Evolutionary conservation across 2,113 vertebrate genomes (phyloP).

Genomic region (Sminthopsis crassicaudata): DNA sequence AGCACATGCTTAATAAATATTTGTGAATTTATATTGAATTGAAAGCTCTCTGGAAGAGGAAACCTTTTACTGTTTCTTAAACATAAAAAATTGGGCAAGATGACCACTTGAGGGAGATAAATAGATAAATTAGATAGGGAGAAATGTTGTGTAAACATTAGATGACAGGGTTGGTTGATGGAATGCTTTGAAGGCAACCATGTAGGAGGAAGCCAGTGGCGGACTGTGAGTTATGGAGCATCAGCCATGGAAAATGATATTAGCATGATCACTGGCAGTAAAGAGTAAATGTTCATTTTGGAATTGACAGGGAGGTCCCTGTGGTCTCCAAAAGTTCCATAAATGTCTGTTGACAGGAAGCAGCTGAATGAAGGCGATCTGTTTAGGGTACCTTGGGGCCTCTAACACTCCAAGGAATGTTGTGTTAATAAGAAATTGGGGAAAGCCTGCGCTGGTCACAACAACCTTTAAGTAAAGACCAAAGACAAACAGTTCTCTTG

Average conservation of each 20-base stretch:
- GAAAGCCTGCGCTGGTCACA: conserved; percentile 72
- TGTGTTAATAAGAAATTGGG: conserved; percentile 76
- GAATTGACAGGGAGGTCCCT: conserved; percentile 62
- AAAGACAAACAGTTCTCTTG: background rate
- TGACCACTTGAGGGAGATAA: background rate
- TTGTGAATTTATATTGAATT: background rate
- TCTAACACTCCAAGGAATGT: conserved; percentile 75
- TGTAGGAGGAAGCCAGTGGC: no score
- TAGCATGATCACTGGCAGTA: conserved; percentile 21
- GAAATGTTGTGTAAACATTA: background rate
- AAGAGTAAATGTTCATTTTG: conserved; percentile 72
- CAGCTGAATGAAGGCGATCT: conserved; percentile 74
- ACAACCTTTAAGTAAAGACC: conserved; percentile 57
- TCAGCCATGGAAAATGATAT: background rate
- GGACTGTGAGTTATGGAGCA: background rate
- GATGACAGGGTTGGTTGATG: background rate
- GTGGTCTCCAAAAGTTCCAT: conserved; percentile 78
- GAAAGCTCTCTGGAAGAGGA: background rate
- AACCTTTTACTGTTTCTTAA: background rate
- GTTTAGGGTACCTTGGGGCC: conserved; percentile 72
- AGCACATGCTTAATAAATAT: background rate
- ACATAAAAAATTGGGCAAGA: background rate
- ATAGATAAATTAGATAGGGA: background rate
- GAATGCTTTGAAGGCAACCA: background rate
- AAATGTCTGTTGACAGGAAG: conserved; percentile 80